Percentiles rank a stretch among this genome's conserved stretches.
These are phyloP conservation scores for Rhodophaea formosa DNA, from an alignment of 2,888 invertebrate genomes.

Conservation along the genomic window DNA sequence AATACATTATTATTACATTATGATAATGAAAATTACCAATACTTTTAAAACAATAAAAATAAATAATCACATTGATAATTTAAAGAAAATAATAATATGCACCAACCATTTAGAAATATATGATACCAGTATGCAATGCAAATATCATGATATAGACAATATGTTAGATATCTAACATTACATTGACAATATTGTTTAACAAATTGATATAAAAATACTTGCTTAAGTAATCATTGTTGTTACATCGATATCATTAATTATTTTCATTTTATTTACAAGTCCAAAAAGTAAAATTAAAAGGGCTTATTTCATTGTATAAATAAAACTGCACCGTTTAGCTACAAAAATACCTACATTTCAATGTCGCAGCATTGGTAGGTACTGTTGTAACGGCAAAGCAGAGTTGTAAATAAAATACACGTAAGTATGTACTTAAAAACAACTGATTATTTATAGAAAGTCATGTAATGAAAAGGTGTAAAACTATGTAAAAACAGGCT, in stretches of 20 bases:
- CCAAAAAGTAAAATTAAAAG: background rate
- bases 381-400: background rate
- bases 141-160: background rate
- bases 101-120: background rate
- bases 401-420: background rate
- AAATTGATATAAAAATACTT: slow-evolving; percentile 14
- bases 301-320: background rate
- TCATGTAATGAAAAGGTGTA: too few relatives aligned
- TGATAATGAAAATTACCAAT: background rate
- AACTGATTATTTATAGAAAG: too few relatives aligned
- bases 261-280: background rate
- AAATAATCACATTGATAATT: slow-evolving; percentile 3
- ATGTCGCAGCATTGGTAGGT: background rate
- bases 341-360: background rate
- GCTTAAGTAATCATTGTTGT: background rate
- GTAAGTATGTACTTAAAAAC: too few relatives aligned
- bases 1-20: background rate
- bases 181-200: slow-evolving; percentile 19
- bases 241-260: background rate
- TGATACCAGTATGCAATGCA: slow-evolving; percentile 8
- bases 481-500: too few relatives aligned
- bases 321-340: background rate
- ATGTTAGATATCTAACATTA: slow-evolving; percentile 15
- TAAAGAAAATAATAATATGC: background rate
- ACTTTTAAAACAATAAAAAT: slow-evolving; percentile 3